These are phyloP conservation scores for Bombus superbus DNA, from an alignment of 1,140 invertebrate genomes.

Conservation along the genomic window DNA sequence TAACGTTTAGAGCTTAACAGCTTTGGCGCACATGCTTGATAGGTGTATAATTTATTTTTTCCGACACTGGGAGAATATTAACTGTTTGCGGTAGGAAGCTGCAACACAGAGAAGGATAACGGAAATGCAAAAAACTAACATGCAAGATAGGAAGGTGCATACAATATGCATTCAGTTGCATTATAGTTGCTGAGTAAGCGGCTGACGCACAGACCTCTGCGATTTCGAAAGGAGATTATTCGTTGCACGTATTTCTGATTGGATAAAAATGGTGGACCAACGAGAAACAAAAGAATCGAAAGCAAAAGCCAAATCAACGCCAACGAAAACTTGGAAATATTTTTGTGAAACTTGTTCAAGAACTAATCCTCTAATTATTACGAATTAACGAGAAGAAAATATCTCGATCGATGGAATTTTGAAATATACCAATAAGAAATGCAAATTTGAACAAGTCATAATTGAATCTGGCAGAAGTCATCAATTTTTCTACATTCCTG, in stretches of 20 bases:
- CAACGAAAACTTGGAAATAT: background rate
- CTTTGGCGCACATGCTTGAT: background rate
- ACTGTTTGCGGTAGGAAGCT: slow-evolving; percentile 1
- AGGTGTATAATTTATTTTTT: background rate
- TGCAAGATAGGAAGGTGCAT: slow-evolving; percentile 22
- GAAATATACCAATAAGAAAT: no score
- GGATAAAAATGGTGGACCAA: slow-evolving; percentile 27
- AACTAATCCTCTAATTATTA: background rate
- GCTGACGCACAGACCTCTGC: slow-evolving; percentile 44
- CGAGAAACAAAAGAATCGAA: background rate
- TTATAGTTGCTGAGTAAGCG: slow-evolving; percentile 35
- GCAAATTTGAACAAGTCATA: no score
- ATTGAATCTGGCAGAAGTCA: no score
- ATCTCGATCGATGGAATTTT: background rate
- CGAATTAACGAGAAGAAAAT: background rate
- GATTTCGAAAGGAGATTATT: slow-evolving; percentile 60
- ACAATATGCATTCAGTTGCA: slow-evolving; percentile 53
- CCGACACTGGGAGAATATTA: background rate
- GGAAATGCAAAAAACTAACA: slow-evolving; percentile 23
- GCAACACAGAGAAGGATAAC: slow-evolving; percentile 2
- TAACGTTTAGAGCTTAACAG: background rate
- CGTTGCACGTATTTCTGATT: slow-evolving; percentile 39
- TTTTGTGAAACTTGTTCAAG: background rate
- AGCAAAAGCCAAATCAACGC: background rate
- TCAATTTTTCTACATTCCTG: no score